phyloP scores from a whole-genome alignment of 2,113 vertebrate genomes.

The Corythornis cristatus region DNA sequence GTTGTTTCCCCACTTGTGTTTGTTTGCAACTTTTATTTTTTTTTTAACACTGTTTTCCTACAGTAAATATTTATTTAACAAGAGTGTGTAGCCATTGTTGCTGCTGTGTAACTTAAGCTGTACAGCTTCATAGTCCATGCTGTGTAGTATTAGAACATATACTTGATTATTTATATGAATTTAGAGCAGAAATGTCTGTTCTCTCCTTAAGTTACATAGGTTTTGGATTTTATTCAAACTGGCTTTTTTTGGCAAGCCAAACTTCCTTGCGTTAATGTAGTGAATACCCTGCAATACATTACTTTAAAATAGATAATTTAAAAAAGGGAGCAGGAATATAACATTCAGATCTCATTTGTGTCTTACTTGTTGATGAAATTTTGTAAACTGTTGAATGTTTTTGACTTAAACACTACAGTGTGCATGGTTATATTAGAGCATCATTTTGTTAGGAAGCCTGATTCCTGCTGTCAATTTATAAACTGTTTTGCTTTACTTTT shows the following conservation, averaged over 20 bases:
- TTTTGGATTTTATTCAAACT: background rate
- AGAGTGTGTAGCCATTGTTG: background rate
- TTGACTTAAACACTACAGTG: background rate
- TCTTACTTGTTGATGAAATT: background rate
- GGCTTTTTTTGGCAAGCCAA: background rate
- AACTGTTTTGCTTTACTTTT: background rate
- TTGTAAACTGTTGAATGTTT: background rate
- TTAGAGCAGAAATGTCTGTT: background rate
- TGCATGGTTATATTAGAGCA: background rate
- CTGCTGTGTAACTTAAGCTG: background rate
- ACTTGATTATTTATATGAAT: background rate
- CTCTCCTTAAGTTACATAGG: background rate
- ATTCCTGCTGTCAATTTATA: background rate
- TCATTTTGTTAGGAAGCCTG: background rate
- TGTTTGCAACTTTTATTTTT: background rate
- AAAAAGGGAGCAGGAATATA: background rate
- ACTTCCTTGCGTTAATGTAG: background rate
- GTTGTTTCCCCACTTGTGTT: background rate
- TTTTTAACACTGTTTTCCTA: background rate
- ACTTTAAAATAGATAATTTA: background rate
- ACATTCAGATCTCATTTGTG: background rate
- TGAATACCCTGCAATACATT: background rate
- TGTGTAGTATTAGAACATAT: background rate
- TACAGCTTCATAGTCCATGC: background rate
- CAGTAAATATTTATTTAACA: background rate